Percentiles rank a stretch among this genome's conserved stretches.
phyloP scores from a whole-genome alignment of 2,113 vertebrate species.

The Chaenocephalus aceratus region DNA sequence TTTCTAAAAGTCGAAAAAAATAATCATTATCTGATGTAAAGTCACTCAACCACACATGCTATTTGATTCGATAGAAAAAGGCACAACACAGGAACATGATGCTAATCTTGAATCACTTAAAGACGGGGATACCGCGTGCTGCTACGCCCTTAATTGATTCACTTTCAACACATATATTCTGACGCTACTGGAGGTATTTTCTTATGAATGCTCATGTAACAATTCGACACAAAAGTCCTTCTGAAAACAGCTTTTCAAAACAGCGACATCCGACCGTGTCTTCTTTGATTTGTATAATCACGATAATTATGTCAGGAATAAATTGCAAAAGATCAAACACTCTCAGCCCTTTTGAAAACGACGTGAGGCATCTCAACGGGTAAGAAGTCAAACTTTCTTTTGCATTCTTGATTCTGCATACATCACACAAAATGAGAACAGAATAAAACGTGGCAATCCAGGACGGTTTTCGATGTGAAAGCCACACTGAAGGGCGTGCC shows the following conservation, averaged over 20 bases:
- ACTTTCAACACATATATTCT: no score
- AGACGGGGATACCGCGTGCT: no score
- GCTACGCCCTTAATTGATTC: no score
- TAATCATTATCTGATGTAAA: neutral
- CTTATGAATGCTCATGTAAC: no score
- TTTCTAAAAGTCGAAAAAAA: no score
- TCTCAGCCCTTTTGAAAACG: no score
- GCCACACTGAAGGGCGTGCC: neutral
- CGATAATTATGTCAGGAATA: neutral
- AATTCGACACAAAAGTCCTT: neutral
- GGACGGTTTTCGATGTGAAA: neutral
- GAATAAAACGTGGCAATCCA: neutral
- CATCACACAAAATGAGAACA: neutral
- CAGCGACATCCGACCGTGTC: neutral
- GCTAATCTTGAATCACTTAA: neutral
- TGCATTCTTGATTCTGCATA: neutral
- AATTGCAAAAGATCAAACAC: neutral
- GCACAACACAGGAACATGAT: neutral
- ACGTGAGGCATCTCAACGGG: neutral
- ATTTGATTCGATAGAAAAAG: no score
- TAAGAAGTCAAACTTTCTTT: neutral
- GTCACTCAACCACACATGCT: neutral
- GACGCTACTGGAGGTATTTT: neutral
- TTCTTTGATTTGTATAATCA: neutral
- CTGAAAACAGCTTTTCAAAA: neutral